These are phyloP conservation scores for Cephalopachus bancanus DNA, from an alignment of 2,797 vertebrate species.

Conservation along the genomic window DNA sequence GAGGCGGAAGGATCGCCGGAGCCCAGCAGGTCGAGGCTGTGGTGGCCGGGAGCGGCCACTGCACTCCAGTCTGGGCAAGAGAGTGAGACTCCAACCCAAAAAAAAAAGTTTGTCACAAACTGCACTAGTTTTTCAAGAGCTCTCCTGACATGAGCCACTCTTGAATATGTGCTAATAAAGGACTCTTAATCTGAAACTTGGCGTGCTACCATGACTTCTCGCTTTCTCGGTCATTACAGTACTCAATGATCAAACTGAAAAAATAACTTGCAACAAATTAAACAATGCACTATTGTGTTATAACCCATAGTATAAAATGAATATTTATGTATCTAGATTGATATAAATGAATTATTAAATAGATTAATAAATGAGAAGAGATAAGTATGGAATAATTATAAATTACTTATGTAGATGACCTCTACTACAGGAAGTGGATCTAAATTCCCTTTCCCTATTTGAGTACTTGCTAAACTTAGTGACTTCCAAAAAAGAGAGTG, in stretches of 20 bases:
- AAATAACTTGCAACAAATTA: background rate
- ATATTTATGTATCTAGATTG: background rate
- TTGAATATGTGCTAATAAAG: too few species aligned
- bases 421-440: background rate
- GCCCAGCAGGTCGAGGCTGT: too few species aligned
- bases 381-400: background rate
- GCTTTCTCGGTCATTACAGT: too few species aligned
- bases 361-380: background rate
- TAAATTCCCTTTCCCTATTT: background rate
- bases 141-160: too few species aligned
- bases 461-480: background rate
- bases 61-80: too few species aligned
- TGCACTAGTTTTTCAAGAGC: too few species aligned
- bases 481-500: background rate
- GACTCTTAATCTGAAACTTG: too few species aligned
- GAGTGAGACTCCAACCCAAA: too few species aligned
- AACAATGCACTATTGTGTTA: background rate
- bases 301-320: background rate
- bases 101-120: too few species aligned
- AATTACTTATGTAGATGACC: background rate
- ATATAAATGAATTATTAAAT: background rate
- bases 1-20: too few species aligned
- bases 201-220: too few species aligned
- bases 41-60: too few species aligned
- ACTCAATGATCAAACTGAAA: background rate